Conservation (phyloP, 2,888 invertebrate species). For the Eupeodes latifasciatus region DNA sequence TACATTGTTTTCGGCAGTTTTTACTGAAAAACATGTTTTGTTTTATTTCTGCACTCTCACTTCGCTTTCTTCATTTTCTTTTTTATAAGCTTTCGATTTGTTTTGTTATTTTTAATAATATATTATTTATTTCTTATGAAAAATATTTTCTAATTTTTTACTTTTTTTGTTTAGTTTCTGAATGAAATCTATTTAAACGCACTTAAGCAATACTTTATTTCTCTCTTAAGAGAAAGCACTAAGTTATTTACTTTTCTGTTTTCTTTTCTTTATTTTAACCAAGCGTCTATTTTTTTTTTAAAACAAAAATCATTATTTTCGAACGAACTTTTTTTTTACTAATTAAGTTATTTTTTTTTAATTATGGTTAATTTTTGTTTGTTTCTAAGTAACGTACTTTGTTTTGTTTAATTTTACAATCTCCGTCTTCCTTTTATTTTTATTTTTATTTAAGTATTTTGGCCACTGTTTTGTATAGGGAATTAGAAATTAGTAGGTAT, state of each 20-base stretch:
- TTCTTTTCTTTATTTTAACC: conserved; percentile 35
- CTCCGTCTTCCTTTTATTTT: conserved; percentile 28
- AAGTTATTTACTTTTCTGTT: conserved; percentile 55
- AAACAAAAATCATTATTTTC: conserved; percentile 48
- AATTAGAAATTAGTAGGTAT: conserved; percentile 15
- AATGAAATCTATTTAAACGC: conserved; percentile 68
- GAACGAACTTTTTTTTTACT: conserved; percentile 62
- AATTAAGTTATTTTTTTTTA: conserved; percentile 52
- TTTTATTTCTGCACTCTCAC: background rate
- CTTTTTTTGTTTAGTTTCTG: conserved; percentile 47
- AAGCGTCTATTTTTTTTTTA: conserved; percentile 62
- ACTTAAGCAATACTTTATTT: conserved; percentile 65
- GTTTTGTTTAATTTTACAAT: conserved; percentile 33
- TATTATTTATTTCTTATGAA: conserved; percentile 53
- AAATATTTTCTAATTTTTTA: conserved; percentile 72
- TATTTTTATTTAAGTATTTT: conserved; percentile 64
- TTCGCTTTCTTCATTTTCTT: too few species aligned
- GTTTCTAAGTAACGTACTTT: conserved; percentile 55
- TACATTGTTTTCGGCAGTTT: conserved; percentile 70
- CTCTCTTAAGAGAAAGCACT: conserved; percentile 71
- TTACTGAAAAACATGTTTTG: conserved; percentile 49
- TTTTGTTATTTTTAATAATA: conserved; percentile 37
- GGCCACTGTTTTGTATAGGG: conserved; percentile 68
- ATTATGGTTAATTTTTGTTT: conserved; percentile 39
- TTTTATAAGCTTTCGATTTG: conserved; percentile 10